Conservation (phyloP, 2,888 invertebrate species). For the Lepidonotus clava region DNA sequence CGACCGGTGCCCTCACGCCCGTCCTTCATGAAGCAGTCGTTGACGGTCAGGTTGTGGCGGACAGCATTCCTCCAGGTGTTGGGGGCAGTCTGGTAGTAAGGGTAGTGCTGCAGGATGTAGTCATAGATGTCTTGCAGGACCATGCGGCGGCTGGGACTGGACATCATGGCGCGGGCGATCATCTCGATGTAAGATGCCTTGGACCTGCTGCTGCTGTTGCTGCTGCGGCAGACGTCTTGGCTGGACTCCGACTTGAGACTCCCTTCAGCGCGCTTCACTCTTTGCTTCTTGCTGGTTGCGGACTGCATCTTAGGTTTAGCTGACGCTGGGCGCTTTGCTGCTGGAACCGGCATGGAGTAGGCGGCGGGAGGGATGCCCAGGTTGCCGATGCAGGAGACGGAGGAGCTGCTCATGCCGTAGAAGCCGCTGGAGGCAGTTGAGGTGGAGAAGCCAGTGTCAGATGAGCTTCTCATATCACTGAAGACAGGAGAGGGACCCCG, state of each 20-base stretch:
- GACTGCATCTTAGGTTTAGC: background rate
- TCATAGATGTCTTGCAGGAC: slow-evolving; percentile 36
- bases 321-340: background rate
- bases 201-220: background rate
- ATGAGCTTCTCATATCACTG: background rate
- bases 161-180: slow-evolving; percentile 39
- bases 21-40: slow-evolving; percentile 36
- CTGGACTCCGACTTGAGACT: background rate
- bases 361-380: background rate
- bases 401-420: background rate
- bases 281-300: background rate
- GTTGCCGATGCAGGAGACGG: background rate
- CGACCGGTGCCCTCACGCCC: background rate
- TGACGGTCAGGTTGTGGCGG: slow-evolving; percentile 48
- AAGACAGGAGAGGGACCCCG: background rate
- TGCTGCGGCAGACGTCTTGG: background rate
- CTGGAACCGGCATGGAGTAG: background rate
- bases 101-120: slow-evolving; percentile 40
- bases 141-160: background rate
- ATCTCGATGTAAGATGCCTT: slow-evolving; percentile 33
- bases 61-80: slow-evolving; percentile 50
- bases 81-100: slow-evolving; percentile 39
- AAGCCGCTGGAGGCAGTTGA: background rate
- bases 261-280: background rate
- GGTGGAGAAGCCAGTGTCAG: background rate